Conservation (phyloP, 2,113 vertebrate genomes). For the Silurus meridionalis region DNA sequence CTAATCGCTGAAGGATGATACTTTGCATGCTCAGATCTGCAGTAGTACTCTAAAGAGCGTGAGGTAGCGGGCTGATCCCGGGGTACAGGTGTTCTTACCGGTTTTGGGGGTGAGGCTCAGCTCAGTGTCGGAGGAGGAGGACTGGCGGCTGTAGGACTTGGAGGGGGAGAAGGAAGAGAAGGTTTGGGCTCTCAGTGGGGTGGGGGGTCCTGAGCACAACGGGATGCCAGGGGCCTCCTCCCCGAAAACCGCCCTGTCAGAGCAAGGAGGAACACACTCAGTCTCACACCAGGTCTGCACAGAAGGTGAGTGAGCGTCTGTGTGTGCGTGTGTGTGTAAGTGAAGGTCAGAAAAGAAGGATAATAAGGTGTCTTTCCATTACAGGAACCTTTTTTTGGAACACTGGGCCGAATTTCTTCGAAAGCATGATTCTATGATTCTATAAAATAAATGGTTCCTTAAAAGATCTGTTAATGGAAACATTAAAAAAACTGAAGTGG, state of each 20-base stretch:
- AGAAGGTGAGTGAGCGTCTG: slow-evolving; percentile 29
- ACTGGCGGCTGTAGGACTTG: slow-evolving; percentile 99
- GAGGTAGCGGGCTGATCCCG: slow-evolving; percentile 36
- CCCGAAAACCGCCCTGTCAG: slow-evolving; percentile 98
- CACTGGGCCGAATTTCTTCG: background rate
- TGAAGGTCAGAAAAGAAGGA: slow-evolving; percentile 35
- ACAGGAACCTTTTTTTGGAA: slow-evolving; percentile 24
- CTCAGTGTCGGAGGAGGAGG: slow-evolving; percentile 99
- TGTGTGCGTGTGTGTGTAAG: slow-evolving; percentile 28
- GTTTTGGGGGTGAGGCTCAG: slow-evolving; percentile 99
- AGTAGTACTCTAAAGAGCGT: slow-evolving; percentile 3
- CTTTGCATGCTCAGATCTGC: background rate
- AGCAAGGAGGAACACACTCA: slow-evolving; percentile 88
- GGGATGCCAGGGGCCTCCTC: slow-evolving; percentile 92
- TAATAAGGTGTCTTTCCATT: slow-evolving; percentile 31
- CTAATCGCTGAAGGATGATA: background rate
- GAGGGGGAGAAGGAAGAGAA: slow-evolving; percentile 99
- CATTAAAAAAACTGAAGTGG: background rate
- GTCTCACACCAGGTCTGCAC: slow-evolving; percentile 68
- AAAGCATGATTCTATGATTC: background rate
- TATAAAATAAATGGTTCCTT: background rate
- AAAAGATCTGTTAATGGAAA: background rate
- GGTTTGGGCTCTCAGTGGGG: slow-evolving; percentile 99
- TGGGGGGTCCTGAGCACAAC: slow-evolving; percentile 96
- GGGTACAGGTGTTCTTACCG: slow-evolving; percentile 83